Evolutionary conservation across 2,797 vertebrate species (phyloP).

Genomic region (Anolis apletophallus): DNA sequence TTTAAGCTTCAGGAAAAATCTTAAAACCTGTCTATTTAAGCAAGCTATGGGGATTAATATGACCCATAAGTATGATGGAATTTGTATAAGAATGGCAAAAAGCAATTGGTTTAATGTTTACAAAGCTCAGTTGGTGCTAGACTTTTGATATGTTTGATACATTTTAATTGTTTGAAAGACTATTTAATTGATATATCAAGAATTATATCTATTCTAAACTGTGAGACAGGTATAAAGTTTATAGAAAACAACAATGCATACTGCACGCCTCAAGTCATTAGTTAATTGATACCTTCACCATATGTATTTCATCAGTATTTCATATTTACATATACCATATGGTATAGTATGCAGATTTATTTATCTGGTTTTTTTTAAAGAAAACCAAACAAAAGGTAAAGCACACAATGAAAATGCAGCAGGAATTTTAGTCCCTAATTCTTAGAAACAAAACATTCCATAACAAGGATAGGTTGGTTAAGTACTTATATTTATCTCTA

Average conservation of each 20-base stretch:
- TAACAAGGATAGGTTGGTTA: neutral
- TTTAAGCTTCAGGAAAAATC: no score
- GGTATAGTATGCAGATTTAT: neutral
- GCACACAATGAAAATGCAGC: neutral
- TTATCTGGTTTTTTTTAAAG: no score
- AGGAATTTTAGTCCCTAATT: neutral
- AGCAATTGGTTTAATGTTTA: no score
- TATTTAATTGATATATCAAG: no score
- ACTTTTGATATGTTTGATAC: no score
- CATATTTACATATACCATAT: neutral
- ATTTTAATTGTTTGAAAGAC: no score
- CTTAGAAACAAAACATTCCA: neutral
- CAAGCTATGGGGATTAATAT: no score
- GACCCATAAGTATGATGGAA: no score
- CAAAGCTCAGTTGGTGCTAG: no score
- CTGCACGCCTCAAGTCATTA: neutral
- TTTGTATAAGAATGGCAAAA: no score
- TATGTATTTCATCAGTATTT: neutral
- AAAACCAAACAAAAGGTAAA: neutral
- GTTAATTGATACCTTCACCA: neutral
- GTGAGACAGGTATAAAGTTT: neutral
- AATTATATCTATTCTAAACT: neutral
- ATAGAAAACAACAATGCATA: neutral
- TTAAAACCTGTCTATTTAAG: no score
- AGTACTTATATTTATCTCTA: neutral